Evolutionary conservation across 2,888 invertebrate species (phyloP), one percentile per base, ranked within the genome.

Genomic region (Hymenopus coronatus): DNA sequence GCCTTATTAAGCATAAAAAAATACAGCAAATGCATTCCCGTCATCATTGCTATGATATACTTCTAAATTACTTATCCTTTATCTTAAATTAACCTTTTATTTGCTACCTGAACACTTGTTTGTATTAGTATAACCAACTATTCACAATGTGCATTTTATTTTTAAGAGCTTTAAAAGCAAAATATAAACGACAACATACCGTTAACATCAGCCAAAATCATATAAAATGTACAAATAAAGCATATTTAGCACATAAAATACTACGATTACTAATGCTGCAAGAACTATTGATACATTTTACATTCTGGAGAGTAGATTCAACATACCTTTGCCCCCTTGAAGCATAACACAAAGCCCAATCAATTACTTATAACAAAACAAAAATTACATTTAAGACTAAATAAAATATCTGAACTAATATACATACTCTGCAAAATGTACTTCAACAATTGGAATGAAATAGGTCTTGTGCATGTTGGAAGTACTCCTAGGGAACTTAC

Each of bases 241-340:
- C 12, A 28, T 28, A 83, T n/a, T 30, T n/a, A 28, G 28, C 83
- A 28, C 28, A 30, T 20, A 28, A n/a, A n/a, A 83, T 4, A 83
- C 83, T 30, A 28, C n/a, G 20, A 20, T n/a, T 85, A 85, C 33
- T 25, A 30, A 85, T 84, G 85, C 85, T 30, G 85, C 12, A 40
- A 30, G 2, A 25, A 70, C 54, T 70, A 20, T 20, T 20, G 20
- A 70, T 87, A 87, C 87, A 87, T 87, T 82, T 82, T 82, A 87
- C 82, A 82, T 82, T 82, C 54, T n/a, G 15, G 33, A 87, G 30
- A 82, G 82, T 30, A 54, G 88, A 86, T 84, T 92, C 91, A 94
- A 95, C 95, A 93, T 95, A 95, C 95, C 95, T 95, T 95, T 93
- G 95, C 95, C 93, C 95, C 95, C 95, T 95, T 92, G 93, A 93